Evolutionary conservation across 2,888 invertebrate genomes (phyloP), one percentile per base, ranked within the genome.

Genomic region (Eilema sororculum): DNA sequence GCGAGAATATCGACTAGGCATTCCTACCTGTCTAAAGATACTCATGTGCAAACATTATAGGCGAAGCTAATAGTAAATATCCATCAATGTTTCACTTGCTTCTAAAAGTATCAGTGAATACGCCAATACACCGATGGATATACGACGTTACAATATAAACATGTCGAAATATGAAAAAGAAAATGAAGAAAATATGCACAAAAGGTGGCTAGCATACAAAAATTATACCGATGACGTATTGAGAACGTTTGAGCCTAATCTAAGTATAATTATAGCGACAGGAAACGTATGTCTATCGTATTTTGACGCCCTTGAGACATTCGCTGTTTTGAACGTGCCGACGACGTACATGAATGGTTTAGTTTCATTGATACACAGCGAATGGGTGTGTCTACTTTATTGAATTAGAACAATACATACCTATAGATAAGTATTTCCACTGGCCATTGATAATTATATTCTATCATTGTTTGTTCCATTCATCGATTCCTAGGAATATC

Each of bases 321-420:
- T 87, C 86, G 91, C 74, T 72, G 82, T 86, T 84, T 87, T 88
- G 86, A 84, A 84, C 86, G 87, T 89, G 76, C 88, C 78, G 78
- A 52, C 78, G 78, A 52, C 79, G 82, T 82, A 87, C 86, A 92
- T 94, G 93, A 94, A 94, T 93, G 93, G 87, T 87, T 81, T 86
- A 85, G 82, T 84, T 87, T 87, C 89, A 90, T 90, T 90, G 87
- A 92, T 89, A 85, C 80, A 72, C 82, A 75, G 84, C 78, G 72
- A 81, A 87, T 86, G 86, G 89, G 90, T 88, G 90, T 89, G 89
- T 83, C 85, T 80, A 78, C 79, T 75, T 78, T 88, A 64, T 28
- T 64, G 30, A n/a, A n/a, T 63, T 63, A 25, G 46, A 63, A 9
- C 16, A 25, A 46, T 41, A 25, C 41, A 24, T 63, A 46, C 46